phyloP scores from a whole-genome alignment of 1,140 invertebrate genomes.

The Sinonovacula constricta region DNA sequence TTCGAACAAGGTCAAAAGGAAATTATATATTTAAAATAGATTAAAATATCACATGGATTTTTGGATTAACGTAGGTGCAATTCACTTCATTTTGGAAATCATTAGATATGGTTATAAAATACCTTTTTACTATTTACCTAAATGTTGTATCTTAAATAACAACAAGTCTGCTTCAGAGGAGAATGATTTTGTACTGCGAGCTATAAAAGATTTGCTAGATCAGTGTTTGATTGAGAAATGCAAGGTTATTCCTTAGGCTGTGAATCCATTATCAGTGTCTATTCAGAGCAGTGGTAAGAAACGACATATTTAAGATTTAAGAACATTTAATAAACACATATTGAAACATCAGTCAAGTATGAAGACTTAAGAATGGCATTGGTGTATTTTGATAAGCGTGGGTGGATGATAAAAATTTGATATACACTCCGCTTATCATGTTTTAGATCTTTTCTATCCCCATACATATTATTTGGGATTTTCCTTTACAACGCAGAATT shows the following conservation, averaged over 20 bases:
- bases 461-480: no score
- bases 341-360: slow-evolving; percentile 38
- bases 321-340: slow-evolving; percentile 35
- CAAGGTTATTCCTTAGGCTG: background rate
- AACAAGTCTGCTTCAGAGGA: no score
- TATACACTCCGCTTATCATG: slow-evolving; percentile 32
- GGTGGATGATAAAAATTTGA: slow-evolving; percentile 33
- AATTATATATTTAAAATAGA: slow-evolving; percentile 23
- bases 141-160: background rate
- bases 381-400: slow-evolving; percentile 1
- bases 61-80: background rate
- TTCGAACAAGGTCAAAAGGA: slow-evolving; percentile 24
- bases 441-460: slow-evolving; percentile 17
- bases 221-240: slow-evolving; percentile 3
- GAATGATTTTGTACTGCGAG: slow-evolving; percentile 47
- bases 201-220: slow-evolving; percentile 37
- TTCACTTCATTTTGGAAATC: slow-evolving; percentile 12
- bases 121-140: slow-evolving; percentile 25
- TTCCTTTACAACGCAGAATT: no score
- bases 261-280: no score
- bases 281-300: slow-evolving; percentile 51
- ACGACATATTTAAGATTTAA: slow-evolving; percentile 49
- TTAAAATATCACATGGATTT: slow-evolving; percentile 10
- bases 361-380: slow-evolving; percentile 27
- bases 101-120: no score